A percentile compares a stretch with the other conserved stretches of the same genome.
phyloP scores from a whole-genome alignment of 2,113 vertebrate genomes.

The Burhinus bistriatus region DNA sequence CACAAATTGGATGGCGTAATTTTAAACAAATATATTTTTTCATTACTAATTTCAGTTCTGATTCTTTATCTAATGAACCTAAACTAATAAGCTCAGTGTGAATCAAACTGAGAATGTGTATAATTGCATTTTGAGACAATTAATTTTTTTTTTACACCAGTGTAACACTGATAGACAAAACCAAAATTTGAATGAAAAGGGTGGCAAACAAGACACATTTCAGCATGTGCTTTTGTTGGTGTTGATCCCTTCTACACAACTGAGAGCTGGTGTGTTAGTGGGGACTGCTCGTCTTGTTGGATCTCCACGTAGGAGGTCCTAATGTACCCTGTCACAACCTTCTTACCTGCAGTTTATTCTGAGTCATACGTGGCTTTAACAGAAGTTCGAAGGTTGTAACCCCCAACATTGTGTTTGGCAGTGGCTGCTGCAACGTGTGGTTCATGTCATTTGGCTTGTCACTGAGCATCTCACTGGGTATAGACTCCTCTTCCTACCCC shows the following conservation, averaged over 20 bases:
- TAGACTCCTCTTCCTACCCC: not conserved
- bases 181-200: not conserved
- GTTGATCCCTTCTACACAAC: not conserved
- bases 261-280: not conserved
- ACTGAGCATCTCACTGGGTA: not conserved
- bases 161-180: not conserved
- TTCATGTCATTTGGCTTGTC: not conserved
- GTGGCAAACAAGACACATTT: not conserved
- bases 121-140: not conserved
- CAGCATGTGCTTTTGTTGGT: rapidly evolving
- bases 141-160: not conserved
- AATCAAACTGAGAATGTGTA: not conserved
- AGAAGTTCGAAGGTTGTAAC: not conserved
- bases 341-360: not conserved
- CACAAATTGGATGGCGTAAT: not conserved
- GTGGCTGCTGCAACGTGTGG: not conserved
- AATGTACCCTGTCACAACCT: rapidly evolving
- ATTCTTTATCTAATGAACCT: not conserved
- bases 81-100: not conserved
- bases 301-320: not conserved
- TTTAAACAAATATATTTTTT: not conserved
- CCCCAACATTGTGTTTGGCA: rapidly evolving
- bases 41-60: not conserved
- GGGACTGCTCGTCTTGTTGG: rapidly evolving
- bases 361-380: not conserved